Evolutionary conservation across 1,140 invertebrate genomes (phyloP).

Genomic region (Phthorimaea operculella): DNA sequence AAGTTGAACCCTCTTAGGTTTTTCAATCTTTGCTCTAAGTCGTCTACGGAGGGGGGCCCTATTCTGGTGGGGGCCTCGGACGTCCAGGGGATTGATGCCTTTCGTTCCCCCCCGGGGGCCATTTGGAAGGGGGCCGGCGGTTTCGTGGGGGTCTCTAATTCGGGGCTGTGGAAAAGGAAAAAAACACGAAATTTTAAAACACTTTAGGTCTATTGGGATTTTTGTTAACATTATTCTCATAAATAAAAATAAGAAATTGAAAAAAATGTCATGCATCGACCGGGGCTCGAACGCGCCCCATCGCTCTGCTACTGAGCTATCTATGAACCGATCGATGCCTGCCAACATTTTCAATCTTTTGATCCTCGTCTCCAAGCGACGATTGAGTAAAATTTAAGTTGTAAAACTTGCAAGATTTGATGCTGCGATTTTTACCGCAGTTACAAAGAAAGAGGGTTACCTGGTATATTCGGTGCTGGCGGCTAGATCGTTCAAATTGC

Average conservation of each 20-base stretch:
- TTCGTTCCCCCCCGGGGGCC: slow-evolving; percentile 47
- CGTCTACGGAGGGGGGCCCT: slow-evolving; percentile 23
- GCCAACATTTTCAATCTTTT: too few species aligned
- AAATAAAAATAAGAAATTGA: too few species aligned
- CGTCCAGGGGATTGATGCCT: slow-evolving; percentile 6
- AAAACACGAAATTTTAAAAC: neutral
- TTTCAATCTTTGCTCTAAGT: slow-evolving; percentile 33
- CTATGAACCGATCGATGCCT: too few species aligned
- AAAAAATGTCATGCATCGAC: too few species aligned
- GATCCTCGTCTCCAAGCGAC: too few species aligned
- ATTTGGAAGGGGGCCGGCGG: slow-evolving; percentile 39
- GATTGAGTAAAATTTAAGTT: neutral
- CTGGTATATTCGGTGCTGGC: slow-evolving; percentile 36
- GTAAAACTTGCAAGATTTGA: neutral
- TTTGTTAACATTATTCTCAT: neutral
- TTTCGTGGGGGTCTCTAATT: slow-evolving; percentile 31
- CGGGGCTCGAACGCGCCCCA: too few species aligned
- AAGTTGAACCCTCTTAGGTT: slow-evolving; percentile 39
- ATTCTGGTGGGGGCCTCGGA: slow-evolving; percentile 13
- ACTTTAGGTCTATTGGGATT: too few species aligned
- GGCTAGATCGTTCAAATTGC: slow-evolving; percentile 12
- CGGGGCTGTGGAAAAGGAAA: slow-evolving; percentile 23
- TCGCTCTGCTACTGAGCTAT: too few species aligned
- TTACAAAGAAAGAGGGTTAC: too few species aligned
- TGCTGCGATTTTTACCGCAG: neutral